Evolutionary conservation across 2,797 vertebrate species (phyloP).

Genomic region (Buceros bicornis): DNA sequence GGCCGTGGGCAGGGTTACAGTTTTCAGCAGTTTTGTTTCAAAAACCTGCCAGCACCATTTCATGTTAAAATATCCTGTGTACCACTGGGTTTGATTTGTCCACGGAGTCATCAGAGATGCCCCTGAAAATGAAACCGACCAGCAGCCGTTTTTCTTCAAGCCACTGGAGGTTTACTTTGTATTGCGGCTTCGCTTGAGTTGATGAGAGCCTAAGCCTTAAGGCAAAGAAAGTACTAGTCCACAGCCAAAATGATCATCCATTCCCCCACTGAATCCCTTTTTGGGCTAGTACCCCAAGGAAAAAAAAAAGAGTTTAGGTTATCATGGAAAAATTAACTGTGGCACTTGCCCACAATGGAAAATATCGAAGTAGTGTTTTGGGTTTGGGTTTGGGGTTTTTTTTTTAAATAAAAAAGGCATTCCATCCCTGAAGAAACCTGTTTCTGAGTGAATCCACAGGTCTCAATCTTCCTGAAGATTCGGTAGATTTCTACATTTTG

Average conservation of each 20-base stretch:
- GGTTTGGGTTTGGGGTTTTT: not conserved
- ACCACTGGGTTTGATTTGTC: not conserved
- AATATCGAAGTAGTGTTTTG: not conserved
- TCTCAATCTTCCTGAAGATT: not conserved
- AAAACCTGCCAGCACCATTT: not conserved
- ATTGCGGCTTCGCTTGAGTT: not conserved
- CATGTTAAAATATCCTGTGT: not conserved
- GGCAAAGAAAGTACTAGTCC: not conserved
- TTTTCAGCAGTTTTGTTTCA: not conserved
- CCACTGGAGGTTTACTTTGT: not conserved
- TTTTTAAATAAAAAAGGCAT: not conserved
- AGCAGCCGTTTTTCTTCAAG: not conserved
- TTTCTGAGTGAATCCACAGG: not conserved
- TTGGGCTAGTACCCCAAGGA: not conserved
- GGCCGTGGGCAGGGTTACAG: not conserved
- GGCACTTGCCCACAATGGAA: not conserved
- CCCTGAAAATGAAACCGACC: not conserved
- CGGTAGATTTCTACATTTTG: not conserved
- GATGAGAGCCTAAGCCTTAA: not conserved
- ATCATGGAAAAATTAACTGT: not conserved
- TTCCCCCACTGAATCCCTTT: not conserved
- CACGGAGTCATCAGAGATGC: not conserved
- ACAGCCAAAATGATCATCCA: not conserved
- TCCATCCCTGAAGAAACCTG: not conserved
- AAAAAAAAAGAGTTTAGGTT: not conserved